Evolutionary conservation across 2,113 vertebrate genomes (phyloP), one percentile per base, ranked within the genome.

Genomic region (Alaudala cheleensis): DNA sequence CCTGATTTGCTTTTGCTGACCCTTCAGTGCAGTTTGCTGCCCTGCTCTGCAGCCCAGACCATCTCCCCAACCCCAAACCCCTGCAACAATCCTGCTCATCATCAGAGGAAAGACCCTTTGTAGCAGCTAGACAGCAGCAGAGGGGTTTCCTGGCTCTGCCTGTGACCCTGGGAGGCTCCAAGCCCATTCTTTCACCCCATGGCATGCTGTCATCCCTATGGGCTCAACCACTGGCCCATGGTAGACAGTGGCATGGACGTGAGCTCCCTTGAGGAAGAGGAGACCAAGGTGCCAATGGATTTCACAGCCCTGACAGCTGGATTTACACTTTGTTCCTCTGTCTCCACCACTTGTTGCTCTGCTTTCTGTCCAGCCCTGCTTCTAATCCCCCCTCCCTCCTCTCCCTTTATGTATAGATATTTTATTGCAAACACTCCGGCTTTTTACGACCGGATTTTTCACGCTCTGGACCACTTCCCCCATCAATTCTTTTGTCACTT

Each of bases 371-470:
- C 72, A 94, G 64, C 19, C 2, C 67, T 83, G 42, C 42, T 83
- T 62, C 42, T 53, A 70, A 70, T 11, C 25, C 31, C 26, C 19
- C 44, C 87, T 64, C 69, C 79, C 57, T 86, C 50, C 58, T 34
- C 58, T 80, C 42, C 26, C 76, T 93, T 80, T 78, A 95, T 34
- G 88, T 93, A 95, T 81, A 86, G 96, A 90, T 94, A 88, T 90
- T 94, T 95, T 95, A 97, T 93, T 96, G 88, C 95, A 96, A 94
- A 93, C 86, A 92, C 72, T 94, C 81, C 40, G 88, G 29, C 13
- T 94, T 97, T 97, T 97, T 96, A 94, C 2, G 6, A 90, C 94
- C 88, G 80, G 95, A 96, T 95, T 97, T 97, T 93, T 81, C 82
- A 88, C 0, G 1, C 91, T 93, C 80, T 81, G 76, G 60, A 69